Base-by-base conservation (phyloP, 2,113 vertebrate species). In the Cichladusa arquata region DNA sequence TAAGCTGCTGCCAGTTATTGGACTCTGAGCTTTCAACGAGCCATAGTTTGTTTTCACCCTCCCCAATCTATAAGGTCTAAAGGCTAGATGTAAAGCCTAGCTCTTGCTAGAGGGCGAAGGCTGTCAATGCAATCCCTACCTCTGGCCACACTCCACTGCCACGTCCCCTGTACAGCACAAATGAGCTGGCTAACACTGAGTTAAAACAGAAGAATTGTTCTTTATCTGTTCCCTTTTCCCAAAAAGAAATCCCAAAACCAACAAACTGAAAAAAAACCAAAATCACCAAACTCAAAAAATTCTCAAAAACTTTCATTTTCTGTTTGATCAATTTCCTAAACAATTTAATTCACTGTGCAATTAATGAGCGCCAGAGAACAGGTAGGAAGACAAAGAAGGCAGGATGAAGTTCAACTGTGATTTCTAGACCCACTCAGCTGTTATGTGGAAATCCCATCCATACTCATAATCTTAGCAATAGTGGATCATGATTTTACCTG, bases 291-390 rank as follows among this genome's bases (percentile, higher is more conserved):
- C n/a, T 18, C 29, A 31, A 77, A 36, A 38, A 36, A 6, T 5
- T 36, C 28, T 8, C 11, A 1, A 45, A 38, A 25, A 0, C 4
- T 54, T 18, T 44, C 0, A 6, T 70, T 20, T 73, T 60, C 40
- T 78, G 11, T 64, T 51, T 64, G 19, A 50, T 56, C 31, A 33
- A 24, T 40, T 83, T 73, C 38, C 31, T 42, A 18, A 74, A 50
- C 7, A 62, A 25, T 53, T 83, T 60, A 12, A 61, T 34, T 25
- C 26, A 42, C 20, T 29, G 16, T 29, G 14, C 9, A 47, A 66
- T 12, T 20, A 65, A 57, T 20, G 29, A 71, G 16, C 34, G 29
- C 14, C 64, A 42, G 16, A 31, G 23, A 78, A 73, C 33, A 73
- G 19, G 36, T 3, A 62, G 69, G 34, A 84, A 67, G 8, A 72